Base-by-base conservation (phyloP, 1,140 invertebrate species). In the Glossosoma conforme region DNA sequence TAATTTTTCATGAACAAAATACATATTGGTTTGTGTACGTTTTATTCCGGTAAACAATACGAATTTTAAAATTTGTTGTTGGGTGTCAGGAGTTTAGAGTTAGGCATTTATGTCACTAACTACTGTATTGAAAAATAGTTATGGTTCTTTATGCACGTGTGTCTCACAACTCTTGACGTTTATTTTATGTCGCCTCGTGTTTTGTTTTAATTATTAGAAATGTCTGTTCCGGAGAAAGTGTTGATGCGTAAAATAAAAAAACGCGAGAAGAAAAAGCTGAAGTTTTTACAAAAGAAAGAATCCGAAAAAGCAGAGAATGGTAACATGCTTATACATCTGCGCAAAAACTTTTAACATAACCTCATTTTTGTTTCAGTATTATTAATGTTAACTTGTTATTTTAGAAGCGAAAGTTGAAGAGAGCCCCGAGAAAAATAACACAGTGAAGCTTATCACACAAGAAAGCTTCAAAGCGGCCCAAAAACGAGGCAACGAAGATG, bases 181-280 rank as follows among this genome's bases (percentile, higher is more conserved):
- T n/a, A n/a, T n/a, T n/a, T n/a, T n/a, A n/a, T n/a, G n/a, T n/a
- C n/a, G n/a, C n/a, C n/a, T n/a, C n/a, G n/a, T n/a, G n/a, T n/a
- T n/a, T n/a, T n/a, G n/a, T 44, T 10, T 22, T 35, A 35, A 51
- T 36, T 13, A n/a, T 15, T 36, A 20, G 28, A 64, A 59, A 88
- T 89, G 84, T 82, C 83, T 43, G 77, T 87, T 1, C 80, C 83
- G 22, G 84, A 89, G 47, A 87, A 88, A 71, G 76, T 88, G 17
- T 70, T 89, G 43, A 84, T 87, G 74, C 73, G 84, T 45, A 90
- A 89, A 70, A 84, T 89, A 44, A 85, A 82, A 46, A 87, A 87
- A 61, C 73, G 82, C 8, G 85, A 88, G 62, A 83, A 85, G 58
- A 81, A 78, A 51, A 87, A 86, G 65, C 66, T 83, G 24, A 79